A percentile compares a stretch with the other conserved stretches of the same genome.
These are phyloP conservation scores for Odontesthes bonariensis DNA, from an alignment of 2,113 vertebrate genomes.

Conservation along the genomic window DNA sequence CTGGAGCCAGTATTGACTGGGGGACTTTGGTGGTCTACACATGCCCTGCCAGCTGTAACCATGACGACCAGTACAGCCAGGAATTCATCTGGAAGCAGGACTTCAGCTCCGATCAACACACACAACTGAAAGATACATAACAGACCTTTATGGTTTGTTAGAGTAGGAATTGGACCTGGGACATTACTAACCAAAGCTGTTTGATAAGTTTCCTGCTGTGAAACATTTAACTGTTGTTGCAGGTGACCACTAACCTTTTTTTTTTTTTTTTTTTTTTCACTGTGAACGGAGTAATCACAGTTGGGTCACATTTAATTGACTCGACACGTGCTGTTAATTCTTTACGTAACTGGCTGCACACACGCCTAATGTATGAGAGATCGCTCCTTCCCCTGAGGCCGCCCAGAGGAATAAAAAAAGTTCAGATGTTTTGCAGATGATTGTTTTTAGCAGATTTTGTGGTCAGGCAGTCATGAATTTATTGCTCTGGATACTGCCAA, in stretches of 20 bases:
- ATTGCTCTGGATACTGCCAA: not conserved
- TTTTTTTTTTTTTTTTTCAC: too few species aligned
- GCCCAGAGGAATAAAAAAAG: too few species aligned
- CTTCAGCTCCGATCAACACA: conserved; percentile 70
- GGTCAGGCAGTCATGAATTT: too few species aligned
- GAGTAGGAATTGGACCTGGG: not conserved
- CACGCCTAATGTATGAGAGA: not conserved
- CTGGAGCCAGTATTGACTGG: conserved; percentile 93
- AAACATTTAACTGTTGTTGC: not conserved
- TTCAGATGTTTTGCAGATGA: too few species aligned
- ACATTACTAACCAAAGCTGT: not conserved
- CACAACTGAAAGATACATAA: conserved; percentile 16
- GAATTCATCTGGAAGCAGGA: conserved; percentile 98
- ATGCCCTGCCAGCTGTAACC: conserved; percentile 87
- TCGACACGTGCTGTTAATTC: too few species aligned
- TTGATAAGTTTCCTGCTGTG: not conserved
- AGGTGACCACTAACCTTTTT: too few species aligned
- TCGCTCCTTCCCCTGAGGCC: not conserved
- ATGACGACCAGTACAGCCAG: conserved; percentile 80
- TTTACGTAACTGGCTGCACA: not conserved
- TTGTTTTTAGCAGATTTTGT: too few species aligned
- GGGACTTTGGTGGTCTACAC: conserved; percentile 90
- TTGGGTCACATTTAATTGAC: too few species aligned
- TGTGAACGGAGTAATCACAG: too few species aligned
- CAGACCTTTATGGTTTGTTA: not conserved